Base-by-base conservation (phyloP, 1,140 invertebrate genomes). In the Heliconius hermathena region DNA sequence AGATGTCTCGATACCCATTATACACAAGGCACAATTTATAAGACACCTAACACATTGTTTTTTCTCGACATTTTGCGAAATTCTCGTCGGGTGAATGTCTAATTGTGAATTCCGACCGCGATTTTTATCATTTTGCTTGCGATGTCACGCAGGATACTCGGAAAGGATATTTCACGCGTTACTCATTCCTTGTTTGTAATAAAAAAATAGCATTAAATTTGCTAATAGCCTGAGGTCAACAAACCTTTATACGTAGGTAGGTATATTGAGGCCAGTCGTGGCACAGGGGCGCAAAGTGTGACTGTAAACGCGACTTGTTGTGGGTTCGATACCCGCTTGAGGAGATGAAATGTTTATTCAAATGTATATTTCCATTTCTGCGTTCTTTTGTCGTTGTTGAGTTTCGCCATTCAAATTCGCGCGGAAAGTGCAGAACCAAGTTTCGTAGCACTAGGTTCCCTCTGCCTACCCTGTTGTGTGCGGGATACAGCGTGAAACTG, bases 101-200 rank as follows among this genome's bases (percentile, higher is more conserved):
- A 87, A 90, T 94, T 93, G 88, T 82, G 79, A 85, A 93, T 94
- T 90, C 89, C 57, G 83, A 76, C 75, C 84, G 85, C 85, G 90
- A 82, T 87, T 87, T 90, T 92, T 91, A 89, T 89, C 89, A 91
- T 91, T 91, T 89, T 88, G 87, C 85, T 90, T 88, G 89, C 88
- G 89, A 85, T 90, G 87, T 91, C 91, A 91, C 90, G 90, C 82
- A 87, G 76, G 83, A 81, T 94, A 91, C 92, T 89, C 83, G 87
- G 92, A 94, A 94, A 85, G 87, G 88, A 91, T 92, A 90, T 90
- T 93, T 91, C 83, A 82, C 78, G 86, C 78, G 83, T 93, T 93
- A 92, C 85, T 94, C 92, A 94, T 88, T 79, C 74, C 86, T 90
- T 86, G 83, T 88, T 86, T 90, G 85, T 86, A 84, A 82, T 83